Percentiles rank a stretch among this genome's conserved stretches.
These are phyloP conservation scores for Urechis unicinctus DNA, from an alignment of 2,888 invertebrate genomes.

Conservation along the genomic window DNA sequence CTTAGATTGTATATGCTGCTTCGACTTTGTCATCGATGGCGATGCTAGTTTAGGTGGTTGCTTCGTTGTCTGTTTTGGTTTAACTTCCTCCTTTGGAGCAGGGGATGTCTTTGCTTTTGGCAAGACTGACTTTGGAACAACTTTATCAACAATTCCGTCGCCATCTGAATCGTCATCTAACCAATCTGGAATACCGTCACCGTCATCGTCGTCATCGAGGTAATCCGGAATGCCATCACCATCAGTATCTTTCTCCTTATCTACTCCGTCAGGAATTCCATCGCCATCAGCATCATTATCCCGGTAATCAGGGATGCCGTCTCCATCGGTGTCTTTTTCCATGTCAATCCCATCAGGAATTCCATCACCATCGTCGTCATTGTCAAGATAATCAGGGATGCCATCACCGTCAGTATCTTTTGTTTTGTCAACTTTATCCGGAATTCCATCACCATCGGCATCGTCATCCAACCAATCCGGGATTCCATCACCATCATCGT, in stretches of 20 bases:
- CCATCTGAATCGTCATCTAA: slow-evolving; percentile 18
- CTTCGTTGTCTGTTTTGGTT: too few relatives aligned
- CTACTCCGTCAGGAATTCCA: slow-evolving; percentile 13
- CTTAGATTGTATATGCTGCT: too few relatives aligned
- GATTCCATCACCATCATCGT: slow-evolving; percentile 19
- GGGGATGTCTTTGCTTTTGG: too few relatives aligned
- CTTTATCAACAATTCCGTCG: too few relatives aligned
- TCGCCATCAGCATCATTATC: slow-evolving; percentile 16
- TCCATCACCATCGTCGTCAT: slow-evolving; percentile 17
- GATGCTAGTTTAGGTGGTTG: too few relatives aligned
- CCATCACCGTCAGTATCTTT: too few relatives aligned
- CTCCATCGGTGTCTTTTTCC: slow-evolving; percentile 12
- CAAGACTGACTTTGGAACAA: too few relatives aligned
- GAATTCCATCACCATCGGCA: too few relatives aligned
- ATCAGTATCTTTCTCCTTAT: slow-evolving; percentile 32
- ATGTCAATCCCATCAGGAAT: slow-evolving; percentile 25
- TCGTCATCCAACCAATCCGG: too few relatives aligned
- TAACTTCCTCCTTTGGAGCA: too few relatives aligned
- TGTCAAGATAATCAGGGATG: slow-evolving; percentile 11
- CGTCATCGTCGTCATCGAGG: slow-evolving; percentile 17
- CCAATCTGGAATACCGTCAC: slow-evolving; percentile 20
- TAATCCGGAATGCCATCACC: slow-evolving; percentile 22
- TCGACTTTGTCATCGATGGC: too few relatives aligned
- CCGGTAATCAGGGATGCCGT: slow-evolving; percentile 17
- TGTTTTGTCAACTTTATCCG: too few relatives aligned